Base-by-base conservation (phyloP, 2,113 vertebrate species). In the Mola mola region DNA sequence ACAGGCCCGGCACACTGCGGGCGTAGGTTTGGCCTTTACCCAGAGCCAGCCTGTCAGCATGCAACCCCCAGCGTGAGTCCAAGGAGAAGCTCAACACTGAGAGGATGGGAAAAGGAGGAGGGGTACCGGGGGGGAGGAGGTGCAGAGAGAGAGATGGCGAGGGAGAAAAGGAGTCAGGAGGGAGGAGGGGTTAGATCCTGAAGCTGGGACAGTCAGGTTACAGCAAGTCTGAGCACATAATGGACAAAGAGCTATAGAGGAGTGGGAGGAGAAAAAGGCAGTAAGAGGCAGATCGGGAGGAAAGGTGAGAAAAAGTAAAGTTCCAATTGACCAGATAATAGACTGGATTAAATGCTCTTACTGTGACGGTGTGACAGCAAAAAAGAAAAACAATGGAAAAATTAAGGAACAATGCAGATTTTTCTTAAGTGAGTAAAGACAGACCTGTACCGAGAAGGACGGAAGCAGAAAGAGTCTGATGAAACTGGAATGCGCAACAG, bases 61-160 rank as follows among this genome's bases (percentile, higher is more conserved):
- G 95, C 17, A 95, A 87, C 2, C 96, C 95, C 94, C 96, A 98
- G 61, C 95, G 95, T 73, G 95, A 95, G 64, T 98, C 96, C 60
- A 98, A 86, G 80, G 95, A 94, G 87, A 98, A 98, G 78, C 94
- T 95, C 83, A 98, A 89, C 72, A 98, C 96, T 98, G 87, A 16
- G 2, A 51, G 44, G 28, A 12, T 6, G 16, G 37, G 8, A 21
- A 33, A 17, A 65, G 20, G 42, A 46, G 42, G 60, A 34, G 22
- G 11, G 24, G 7, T 21, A n/a, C n/a, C n/a, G n/a, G n/a, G n/a
- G n/a, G 17, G 24, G 17, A 51, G 13, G 29, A 36, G 20, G 26
- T n/a, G 16, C 16, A 52, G 20, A 25, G 16, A 64, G 20, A 22
- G 43, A n/a, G 1, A 15, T 2, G 8, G 44, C 8, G 3, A 40